Evolutionary conservation across 2,797 vertebrate species (phyloP).

Genomic region (Garrulus glandarius): DNA sequence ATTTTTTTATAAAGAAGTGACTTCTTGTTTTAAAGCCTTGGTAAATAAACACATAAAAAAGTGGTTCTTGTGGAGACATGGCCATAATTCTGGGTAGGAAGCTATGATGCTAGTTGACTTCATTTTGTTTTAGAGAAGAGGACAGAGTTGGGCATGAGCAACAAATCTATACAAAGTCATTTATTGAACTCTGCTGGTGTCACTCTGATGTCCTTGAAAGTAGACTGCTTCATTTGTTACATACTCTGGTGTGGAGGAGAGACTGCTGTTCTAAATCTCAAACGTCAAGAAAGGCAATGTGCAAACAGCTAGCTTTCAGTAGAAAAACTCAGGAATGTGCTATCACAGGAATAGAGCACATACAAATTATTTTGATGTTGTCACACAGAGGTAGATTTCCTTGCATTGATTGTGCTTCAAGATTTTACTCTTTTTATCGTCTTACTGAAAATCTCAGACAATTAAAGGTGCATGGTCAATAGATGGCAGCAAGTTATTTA

Average conservation of each 20-base stretch:
- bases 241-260: neutral
- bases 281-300: neutral
- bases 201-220: slow-evolving; percentile 63
- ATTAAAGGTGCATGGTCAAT: slow-evolving; percentile 67
- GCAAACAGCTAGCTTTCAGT: neutral
- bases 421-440: slow-evolving; percentile 65
- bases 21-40: slow-evolving; percentile 72
- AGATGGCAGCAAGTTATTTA: slow-evolving; percentile 76
- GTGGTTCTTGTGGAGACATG: slow-evolving; percentile 36
- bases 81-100: slow-evolving; percentile 54
- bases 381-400: neutral
- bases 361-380: slow-evolving; percentile 31
- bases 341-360: slow-evolving; percentile 27
- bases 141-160: slow-evolving; percentile 24
- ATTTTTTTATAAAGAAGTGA: slow-evolving; percentile 67
- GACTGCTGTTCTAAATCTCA: slow-evolving; percentile 38
- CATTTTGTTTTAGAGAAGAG: slow-evolving; percentile 60
- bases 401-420: neutral
- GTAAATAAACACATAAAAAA: slow-evolving; percentile 61
- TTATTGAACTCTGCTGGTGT: slow-evolving; percentile 60
- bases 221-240: slow-evolving; percentile 27
- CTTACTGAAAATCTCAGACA: slow-evolving; percentile 55
- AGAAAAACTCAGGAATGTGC: slow-evolving; percentile 15
- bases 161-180: slow-evolving; percentile 56
- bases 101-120: slow-evolving; percentile 35